phyloP scores from a whole-genome alignment of 2,888 invertebrate genomes.

The Pachliopta kotzebuea region DNA sequence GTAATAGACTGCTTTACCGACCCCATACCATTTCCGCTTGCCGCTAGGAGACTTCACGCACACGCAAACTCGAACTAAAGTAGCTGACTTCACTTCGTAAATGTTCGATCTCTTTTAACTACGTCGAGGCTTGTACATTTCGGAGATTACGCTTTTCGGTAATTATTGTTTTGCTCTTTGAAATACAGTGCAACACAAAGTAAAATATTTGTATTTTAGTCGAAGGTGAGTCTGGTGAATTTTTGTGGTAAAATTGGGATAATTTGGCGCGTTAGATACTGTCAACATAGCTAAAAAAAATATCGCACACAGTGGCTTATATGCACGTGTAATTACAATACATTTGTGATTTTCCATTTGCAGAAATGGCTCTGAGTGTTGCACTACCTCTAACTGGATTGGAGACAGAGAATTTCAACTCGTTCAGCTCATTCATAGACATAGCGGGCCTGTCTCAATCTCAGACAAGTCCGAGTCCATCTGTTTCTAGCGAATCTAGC shows the following conservation, averaged over 20 bases:
- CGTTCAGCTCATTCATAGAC: slow-evolving; percentile 72
- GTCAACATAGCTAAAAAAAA: slow-evolving; percentile 69
- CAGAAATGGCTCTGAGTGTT: slow-evolving; percentile 83
- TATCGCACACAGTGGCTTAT: slow-evolving; percentile 60
- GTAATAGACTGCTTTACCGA: slow-evolving; percentile 64
- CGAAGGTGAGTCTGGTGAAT: slow-evolving; percentile 45
- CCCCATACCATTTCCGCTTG: slow-evolving; percentile 67
- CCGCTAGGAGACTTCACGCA: slow-evolving; percentile 71
- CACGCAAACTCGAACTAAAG: slow-evolving; percentile 57
- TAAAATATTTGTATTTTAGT: slow-evolving; percentile 41
- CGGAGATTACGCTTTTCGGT: slow-evolving; percentile 73
- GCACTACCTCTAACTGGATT: slow-evolving; percentile 81
- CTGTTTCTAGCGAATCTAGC: slow-evolving; percentile 82
- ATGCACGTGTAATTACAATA: slow-evolving; percentile 73
- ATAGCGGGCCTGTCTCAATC: slow-evolving; percentile 74
- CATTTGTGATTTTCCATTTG: slow-evolving; percentile 57
- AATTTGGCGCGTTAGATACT: slow-evolving; percentile 74
- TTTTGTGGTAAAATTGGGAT: slow-evolving; percentile 49
- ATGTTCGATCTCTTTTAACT: slow-evolving; percentile 77
- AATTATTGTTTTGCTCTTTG: slow-evolving; percentile 65
- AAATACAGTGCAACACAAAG: slow-evolving; percentile 42
- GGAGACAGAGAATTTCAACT: slow-evolving; percentile 77
- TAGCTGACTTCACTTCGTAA: slow-evolving; percentile 70
- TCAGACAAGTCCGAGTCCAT: slow-evolving; percentile 78
- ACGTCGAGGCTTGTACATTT: slow-evolving; percentile 75